Base-by-base conservation (phyloP, 2,888 invertebrate species). In the Sminthurinus aureus region DNA sequence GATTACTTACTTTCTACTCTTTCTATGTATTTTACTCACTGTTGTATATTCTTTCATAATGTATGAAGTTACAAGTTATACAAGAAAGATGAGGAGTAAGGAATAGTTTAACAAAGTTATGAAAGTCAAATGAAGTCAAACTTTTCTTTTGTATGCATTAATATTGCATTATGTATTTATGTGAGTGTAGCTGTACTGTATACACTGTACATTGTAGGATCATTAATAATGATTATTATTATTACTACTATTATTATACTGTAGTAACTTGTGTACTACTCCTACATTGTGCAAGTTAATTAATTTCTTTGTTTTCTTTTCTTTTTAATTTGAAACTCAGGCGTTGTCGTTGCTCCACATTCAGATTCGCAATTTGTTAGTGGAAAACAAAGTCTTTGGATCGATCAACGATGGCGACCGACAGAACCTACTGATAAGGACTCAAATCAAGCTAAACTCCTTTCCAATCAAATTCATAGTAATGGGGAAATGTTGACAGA, bases 321-420 rank as follows among this genome's bases (percentile, higher is more conserved):
- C 83, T 50, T 74, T 50, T 52, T 83, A 83, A 71, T 80, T 79
- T 13, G 66, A 71, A 79, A 64, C 80, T 15, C 79, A 88, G 88
- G 88, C 84, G 87, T 88, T 22, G 87, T 86, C 71, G 88, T 88
- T 0, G 88, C 88, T 75, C 88, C 88, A 12, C 88, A 88, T 77
- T 76, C 85, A 50, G 87, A 88, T 79, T 88, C 88, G 13, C 88
- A 88, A 76, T 88, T 89, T 84, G 87, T 88, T 64, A 89, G 88
- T 86, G 92, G 92, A 84, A 94, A 94, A 90, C 93, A 93, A 89
- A 93, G 93, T 85, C 90, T 94, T 66, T 94, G 94, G 94, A 94
- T 94, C 86, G 94, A 94, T 89, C 91, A 93, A 84, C 93, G 94
- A 67, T 94, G 94, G 93, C 91, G 93, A 85, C 92, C 93, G 4